phyloP scores from a whole-genome alignment of 2,888 invertebrate species.

The Tineola bisselliella region DNA sequence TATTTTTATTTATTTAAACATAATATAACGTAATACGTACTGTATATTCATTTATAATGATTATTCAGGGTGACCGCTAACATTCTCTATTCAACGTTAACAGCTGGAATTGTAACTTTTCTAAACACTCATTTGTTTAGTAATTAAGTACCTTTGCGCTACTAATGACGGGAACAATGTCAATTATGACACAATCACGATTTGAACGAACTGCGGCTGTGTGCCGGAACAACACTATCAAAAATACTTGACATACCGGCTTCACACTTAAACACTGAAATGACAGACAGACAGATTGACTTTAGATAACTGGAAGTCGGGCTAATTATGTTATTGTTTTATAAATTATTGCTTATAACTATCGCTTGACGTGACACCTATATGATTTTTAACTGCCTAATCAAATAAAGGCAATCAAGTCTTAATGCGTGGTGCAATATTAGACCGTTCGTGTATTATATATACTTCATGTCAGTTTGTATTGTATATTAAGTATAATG shows the following conservation, averaged over 20 bases:
- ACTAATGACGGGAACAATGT: slow-evolving; percentile 1
- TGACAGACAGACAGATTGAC: not conserved
- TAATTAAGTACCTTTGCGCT: slow-evolving; percentile 1
- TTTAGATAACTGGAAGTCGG: not conserved
- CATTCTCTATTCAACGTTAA: not conserved
- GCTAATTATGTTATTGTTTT: slow-evolving; percentile 1
- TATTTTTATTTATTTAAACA: too few relatives aligned
- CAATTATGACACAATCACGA: slow-evolving; percentile 9
- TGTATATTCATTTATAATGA: too few relatives aligned
- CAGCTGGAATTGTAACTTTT: not conserved
- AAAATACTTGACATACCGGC: not conserved
- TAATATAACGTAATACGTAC: too few relatives aligned
- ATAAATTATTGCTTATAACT: not conserved
- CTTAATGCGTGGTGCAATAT: too few relatives aligned
- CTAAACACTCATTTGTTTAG: slow-evolving; percentile 4
- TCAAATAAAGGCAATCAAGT: not conserved
- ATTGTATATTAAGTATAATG: too few relatives aligned
- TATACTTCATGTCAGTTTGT: too few relatives aligned
- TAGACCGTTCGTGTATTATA: too few relatives aligned
- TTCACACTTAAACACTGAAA: not conserved
- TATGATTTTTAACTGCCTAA: not conserved
- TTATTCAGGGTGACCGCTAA: not conserved
- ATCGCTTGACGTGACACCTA: not conserved
- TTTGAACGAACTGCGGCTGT: not conserved
- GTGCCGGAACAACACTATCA: slow-evolving; percentile 2